phyloP scores from a whole-genome alignment of 2,888 invertebrate genomes.

The Macrosiphum euphorbiae region DNA sequence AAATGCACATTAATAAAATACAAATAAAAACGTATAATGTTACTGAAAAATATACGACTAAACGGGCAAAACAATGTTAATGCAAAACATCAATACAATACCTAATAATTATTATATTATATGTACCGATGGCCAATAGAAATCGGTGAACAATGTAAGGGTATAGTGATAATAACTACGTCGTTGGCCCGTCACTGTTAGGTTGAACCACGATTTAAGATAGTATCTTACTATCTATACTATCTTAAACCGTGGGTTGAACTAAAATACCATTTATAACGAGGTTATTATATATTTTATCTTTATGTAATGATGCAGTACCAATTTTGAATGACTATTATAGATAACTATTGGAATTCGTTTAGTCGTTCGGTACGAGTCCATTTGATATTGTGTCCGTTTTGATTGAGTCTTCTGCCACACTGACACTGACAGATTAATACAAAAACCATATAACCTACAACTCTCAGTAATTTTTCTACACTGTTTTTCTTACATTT shows the following conservation, averaged over 20 bases:
- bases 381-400: neutral
- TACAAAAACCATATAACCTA: neutral
- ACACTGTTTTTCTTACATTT: neutral
- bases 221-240: too few relatives aligned
- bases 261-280: neutral
- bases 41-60: neutral
- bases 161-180: neutral
- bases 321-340: neutral
- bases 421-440: neutral
- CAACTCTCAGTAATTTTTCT: neutral
- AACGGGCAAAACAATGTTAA: neutral
- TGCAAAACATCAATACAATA: neutral
- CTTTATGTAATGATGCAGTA: neutral
- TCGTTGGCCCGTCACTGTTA: neutral
- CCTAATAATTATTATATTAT: too few relatives aligned
- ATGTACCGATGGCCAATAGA: neutral
- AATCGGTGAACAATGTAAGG: neutral
- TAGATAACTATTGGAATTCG: neutral
- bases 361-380: neutral
- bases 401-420: neutral
- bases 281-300: neutral
- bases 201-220: too few relatives aligned
- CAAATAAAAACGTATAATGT: neutral
- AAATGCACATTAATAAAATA: neutral
- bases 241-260: too few relatives aligned